Conservation (phyloP, 2,797 vertebrate species). For the Perdix hodgsoniae region DNA sequence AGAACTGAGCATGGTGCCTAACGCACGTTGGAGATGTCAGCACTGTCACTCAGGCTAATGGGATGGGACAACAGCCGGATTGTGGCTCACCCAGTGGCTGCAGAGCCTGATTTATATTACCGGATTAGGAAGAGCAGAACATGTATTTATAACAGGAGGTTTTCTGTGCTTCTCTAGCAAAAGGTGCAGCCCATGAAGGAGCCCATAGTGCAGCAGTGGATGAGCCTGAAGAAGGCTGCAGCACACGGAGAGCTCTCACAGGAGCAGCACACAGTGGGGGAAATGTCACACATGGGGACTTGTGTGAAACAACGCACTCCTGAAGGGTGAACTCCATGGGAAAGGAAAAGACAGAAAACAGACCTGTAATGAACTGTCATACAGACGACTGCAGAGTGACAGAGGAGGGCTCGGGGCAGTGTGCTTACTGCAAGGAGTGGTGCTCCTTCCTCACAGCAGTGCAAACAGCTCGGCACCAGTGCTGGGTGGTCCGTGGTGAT, state of each 20-base stretch:
- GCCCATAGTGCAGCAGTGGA: no score
- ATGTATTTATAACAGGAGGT: not conserved
- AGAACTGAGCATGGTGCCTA: not conserved
- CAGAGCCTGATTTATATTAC: not conserved
- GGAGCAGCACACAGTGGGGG: no score
- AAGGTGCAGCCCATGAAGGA: not conserved
- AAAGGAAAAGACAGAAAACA: not conserved
- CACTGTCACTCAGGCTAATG: not conserved
- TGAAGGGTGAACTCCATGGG: no score
- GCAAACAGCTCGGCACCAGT: not conserved
- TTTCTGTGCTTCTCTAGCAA: not conserved
- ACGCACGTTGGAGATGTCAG: not conserved
- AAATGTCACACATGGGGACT: no score
- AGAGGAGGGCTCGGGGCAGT: not conserved
- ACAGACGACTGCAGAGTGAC: not conserved
- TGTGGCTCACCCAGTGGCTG: not conserved
- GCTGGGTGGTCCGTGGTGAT: not conserved
- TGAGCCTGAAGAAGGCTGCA: no score
- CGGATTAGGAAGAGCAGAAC: not conserved
- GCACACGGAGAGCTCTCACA: no score
- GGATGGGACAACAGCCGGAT: not conserved
- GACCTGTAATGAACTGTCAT: not conserved
- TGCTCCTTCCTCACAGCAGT: not conserved
- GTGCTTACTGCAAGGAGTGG: not conserved
- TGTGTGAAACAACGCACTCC: no score